Evolutionary conservation across 1,140 invertebrate genomes (phyloP), one percentile per base, ranked within the genome.

Genomic region (Drosophila grimshawi): DNA sequence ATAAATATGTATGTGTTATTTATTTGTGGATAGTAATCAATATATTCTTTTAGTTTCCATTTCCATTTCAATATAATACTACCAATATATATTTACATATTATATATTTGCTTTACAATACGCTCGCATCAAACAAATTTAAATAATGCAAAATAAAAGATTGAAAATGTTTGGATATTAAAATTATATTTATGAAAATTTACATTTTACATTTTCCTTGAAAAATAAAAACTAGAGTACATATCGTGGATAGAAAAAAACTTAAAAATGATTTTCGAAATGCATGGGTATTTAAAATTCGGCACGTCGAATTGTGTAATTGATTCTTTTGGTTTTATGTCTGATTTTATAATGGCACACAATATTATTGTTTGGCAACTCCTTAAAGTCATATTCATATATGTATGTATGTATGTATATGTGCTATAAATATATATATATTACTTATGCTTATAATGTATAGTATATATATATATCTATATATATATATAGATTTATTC

Each of bases 341-440:
- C 62, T 77, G 76, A 78, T 91, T 71, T 91, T 71, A 79, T 91
- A 91, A 91, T 91, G 88, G 88, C 88, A 91, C 88, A 91, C 88
- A 76, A 80, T 81, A 85, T 91, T 91, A 91, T 91, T 91, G 88
- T 91, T 88, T 79, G 63, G 61, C 64, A 80, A 78, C 78, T 75
- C 19, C 55, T 67, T 80, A 65, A 51, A 69, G 46, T 68, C 51
- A 5, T 61, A 45, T 46, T 45, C 61, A 29, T 52, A n/a, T 65
- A 27, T 39, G 6, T 53, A 11, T 57, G 65, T 65, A 48, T 57
- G 8, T 62, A 30, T 68, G 33, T 68, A 49, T 56, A 35, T 52
- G 56, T 64, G 10, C 57, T 60, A 57, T 60, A 76, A 75, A 75
- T 46, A 46, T 68, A 66, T 55, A 75, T 46, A 39, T 68, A 66